These are phyloP conservation scores for Pollachius pollachius DNA, from an alignment of 2,113 vertebrate genomes.

Conservation along the genomic window DNA sequence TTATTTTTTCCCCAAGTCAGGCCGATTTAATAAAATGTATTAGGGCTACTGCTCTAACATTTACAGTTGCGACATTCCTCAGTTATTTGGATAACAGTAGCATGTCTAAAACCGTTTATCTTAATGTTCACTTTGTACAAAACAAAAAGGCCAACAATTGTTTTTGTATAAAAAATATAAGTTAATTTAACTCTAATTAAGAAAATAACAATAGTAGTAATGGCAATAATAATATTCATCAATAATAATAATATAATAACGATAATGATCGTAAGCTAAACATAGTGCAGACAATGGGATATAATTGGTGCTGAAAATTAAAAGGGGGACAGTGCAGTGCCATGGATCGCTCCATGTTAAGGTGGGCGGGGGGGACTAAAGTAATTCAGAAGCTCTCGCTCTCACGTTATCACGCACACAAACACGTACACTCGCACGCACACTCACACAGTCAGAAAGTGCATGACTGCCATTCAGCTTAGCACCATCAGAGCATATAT, in stretches of 20 bases:
- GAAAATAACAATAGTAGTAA: conserved; percentile 80
- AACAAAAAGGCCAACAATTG: conserved; percentile 76
- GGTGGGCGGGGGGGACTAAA: conserved; percentile 35
- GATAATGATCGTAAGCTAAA: conserved; percentile 75
- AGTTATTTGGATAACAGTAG: conserved; percentile 73
- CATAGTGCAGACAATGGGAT: conserved; percentile 79
- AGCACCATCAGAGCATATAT: conserved; percentile 75
- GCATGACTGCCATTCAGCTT: conserved; percentile 69
- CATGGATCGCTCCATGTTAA: conserved; percentile 59
- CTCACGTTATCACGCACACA: conserved; percentile 16
- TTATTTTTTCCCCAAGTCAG: conserved; percentile 50
- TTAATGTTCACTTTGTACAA: conserved; percentile 77
- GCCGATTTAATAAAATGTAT: conserved; percentile 78
- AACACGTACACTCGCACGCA: conserved; percentile 11
- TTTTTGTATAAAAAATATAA: conserved; percentile 85
- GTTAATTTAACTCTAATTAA: conserved; percentile 84
- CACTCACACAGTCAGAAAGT: conserved; percentile 63
- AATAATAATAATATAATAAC: conserved; percentile 68
- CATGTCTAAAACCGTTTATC: conserved; percentile 71
- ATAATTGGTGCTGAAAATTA: conserved; percentile 70
- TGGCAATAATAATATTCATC: conserved; percentile 57
- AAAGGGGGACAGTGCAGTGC: conserved; percentile 68
- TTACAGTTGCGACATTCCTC: conserved; percentile 78
- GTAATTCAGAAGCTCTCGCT: conserved; percentile 33
- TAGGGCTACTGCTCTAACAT: conserved; percentile 77